These are phyloP conservation scores for Hippocampus kuda DNA, from an alignment of 2,797 vertebrate genomes.

Conservation along the genomic window DNA sequence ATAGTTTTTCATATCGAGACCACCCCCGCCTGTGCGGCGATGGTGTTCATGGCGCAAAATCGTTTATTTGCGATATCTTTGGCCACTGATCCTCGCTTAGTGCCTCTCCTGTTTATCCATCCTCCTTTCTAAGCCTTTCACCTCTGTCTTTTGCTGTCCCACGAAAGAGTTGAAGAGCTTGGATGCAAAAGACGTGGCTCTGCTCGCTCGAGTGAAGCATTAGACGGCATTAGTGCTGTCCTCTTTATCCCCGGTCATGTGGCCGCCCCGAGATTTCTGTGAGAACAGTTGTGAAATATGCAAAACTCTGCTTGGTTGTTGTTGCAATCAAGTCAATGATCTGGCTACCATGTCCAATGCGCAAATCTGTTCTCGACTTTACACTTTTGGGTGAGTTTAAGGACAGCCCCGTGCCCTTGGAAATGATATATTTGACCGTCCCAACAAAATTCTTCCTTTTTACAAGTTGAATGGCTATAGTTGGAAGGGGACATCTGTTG, in stretches of 20 bases:
- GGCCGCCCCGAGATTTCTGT: constrained; percentile 15
- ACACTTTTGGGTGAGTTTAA: too few relatives aligned
- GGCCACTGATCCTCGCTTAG: constrained; percentile 33
- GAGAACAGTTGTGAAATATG: neutral
- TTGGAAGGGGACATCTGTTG: neutral
- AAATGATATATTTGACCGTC: too few relatives aligned
- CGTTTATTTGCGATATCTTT: constrained; percentile 41
- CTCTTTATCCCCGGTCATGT: constrained; percentile 39
- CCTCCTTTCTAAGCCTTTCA: constrained; percentile 22
- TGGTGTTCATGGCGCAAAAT: constrained; percentile 10
- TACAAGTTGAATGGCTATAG: neutral
- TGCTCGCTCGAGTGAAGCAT: constrained; percentile 28
- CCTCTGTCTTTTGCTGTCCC: constrained; percentile 12
- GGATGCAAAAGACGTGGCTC: constrained; percentile 27
- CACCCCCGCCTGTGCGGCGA: constrained; percentile 13
- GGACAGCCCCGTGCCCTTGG: too few relatives aligned
- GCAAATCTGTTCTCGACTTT: neutral
- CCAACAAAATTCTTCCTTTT: neutral
- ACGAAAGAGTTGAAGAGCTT: constrained; percentile 12
- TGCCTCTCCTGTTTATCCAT: constrained; percentile 24
- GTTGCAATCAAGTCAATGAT: neutral
- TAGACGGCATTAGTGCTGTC: constrained; percentile 24
- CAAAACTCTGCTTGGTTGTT: too few relatives aligned
- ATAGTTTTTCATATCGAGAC: neutral
- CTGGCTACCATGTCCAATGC: neutral